Base-by-base conservation (phyloP, 2,797 vertebrate species). In the Mus minutoides region DNA sequence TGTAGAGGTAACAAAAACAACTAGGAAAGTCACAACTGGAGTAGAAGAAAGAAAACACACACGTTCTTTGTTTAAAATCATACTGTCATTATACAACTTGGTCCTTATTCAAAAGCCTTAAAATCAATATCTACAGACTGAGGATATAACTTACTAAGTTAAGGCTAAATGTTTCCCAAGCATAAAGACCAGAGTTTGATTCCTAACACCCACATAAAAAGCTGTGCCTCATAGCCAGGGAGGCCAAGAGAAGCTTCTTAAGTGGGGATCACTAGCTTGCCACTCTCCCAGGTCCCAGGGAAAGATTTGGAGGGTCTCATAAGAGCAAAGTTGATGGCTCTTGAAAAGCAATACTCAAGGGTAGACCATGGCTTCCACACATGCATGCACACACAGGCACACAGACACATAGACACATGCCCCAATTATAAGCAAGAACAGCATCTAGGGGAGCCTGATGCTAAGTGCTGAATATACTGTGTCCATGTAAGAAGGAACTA, bases 1-100 rank as follows among this genome's bases (percentile, higher is more conserved):
- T 89, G 83, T 82, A 8, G 75, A 49, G 40, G 19, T 49, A 93
- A 22, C 52, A 88, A 92, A 96, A 95, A 62, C 77, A 95, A 95
- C 37, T 75, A 82, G 77, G 79, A 94, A 95, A 77, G 83, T 60
- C 67, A 91, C 73, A 89, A 46, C 8, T 78, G 40, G 54, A 93
- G 43, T 73, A 37, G 21, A 83, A 78, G 76, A 96, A 90, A 96
- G 84, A 2, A 85, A 67, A 49, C 83, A 86, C 46, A 52, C 22
- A 79, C 88, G 77, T 86, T 94, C 8, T 94, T 94, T 89, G 26
- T 82, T 73, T 87, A 64, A 85, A 58, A 58, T 3, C 13, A 3
- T 69, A 37, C 31, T 78, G 56, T 90, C 56, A 78, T 86, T 19
- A 88, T 92, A 90, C 94, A 87, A 73, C 90, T 52, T 94, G 71